phyloP scores from a whole-genome alignment of 2,797 vertebrate genomes.

The Anisognathus igniventris region DNA sequence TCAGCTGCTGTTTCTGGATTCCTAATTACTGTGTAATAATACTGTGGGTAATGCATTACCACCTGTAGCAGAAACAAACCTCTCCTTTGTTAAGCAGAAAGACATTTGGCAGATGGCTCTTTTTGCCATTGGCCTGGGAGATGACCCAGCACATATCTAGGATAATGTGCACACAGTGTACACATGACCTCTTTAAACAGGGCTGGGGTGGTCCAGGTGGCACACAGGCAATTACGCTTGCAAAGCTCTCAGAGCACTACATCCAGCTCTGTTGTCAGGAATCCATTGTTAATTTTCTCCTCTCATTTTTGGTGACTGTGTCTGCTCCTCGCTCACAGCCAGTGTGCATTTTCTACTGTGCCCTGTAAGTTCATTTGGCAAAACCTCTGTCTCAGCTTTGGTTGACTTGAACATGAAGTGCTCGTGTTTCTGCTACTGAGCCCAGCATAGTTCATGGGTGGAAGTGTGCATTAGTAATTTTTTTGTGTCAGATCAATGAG shows the following conservation, averaged over 20 bases:
- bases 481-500: neutral
- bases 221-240: neutral
- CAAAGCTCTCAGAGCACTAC: neutral
- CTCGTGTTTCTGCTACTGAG: neutral
- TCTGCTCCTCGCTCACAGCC: neutral
- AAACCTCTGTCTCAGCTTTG: neutral
- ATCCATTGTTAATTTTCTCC: neutral
- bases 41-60: neutral
- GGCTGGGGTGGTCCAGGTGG: neutral
- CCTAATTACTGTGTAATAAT: neutral
- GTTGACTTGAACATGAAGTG: neutral
- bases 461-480: neutral
- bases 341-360: neutral
- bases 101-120: neutral
- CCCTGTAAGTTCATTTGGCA: neutral
- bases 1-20: neutral
- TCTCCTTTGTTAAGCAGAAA: neutral
- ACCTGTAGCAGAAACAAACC: neutral
- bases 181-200: neutral
- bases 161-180: neutral
- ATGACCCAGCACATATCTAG: neutral
- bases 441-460: neutral
- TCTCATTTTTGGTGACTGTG: neutral
- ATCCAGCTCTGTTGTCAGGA: neutral
- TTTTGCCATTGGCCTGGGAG: neutral